phyloP scores from a whole-genome alignment of 2,888 invertebrate species.

The Drosophila falleni region DNA sequence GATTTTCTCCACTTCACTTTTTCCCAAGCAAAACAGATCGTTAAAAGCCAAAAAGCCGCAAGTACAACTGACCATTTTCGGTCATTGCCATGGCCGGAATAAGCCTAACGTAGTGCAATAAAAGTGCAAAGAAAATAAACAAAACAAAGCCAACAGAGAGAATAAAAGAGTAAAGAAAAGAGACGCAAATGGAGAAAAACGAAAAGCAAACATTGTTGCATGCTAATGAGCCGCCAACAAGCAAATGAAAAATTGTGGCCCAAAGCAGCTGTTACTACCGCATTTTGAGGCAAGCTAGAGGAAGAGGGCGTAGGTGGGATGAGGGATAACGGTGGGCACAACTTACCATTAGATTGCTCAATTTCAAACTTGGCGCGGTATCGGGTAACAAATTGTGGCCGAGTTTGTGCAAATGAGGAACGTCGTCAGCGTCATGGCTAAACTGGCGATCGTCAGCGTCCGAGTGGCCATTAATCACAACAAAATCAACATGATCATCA shows the following conservation, averaged over 20 bases:
- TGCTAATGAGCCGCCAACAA: slow-evolving; percentile 73
- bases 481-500: slow-evolving; percentile 72
- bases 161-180: slow-evolving; percentile 14
- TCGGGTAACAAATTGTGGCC: slow-evolving; percentile 81
- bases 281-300: slow-evolving; percentile 34
- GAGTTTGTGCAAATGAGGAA: slow-evolving; percentile 61
- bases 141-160: slow-evolving; percentile 19
- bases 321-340: slow-evolving; percentile 26
- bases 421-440: slow-evolving; percentile 32
- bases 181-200: slow-evolving; percentile 40
- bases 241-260: slow-evolving; percentile 56
- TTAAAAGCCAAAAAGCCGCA: slow-evolving; percentile 20
- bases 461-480: slow-evolving; percentile 72
- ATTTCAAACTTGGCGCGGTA: slow-evolving; percentile 85
- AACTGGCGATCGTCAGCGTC: slow-evolving; percentile 34
- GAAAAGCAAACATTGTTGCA: slow-evolving; percentile 56
- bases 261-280: slow-evolving; percentile 52
- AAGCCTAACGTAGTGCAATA: slow-evolving; percentile 13
- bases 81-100: slow-evolving; percentile 75
- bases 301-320: neutral
- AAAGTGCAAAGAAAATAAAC: slow-evolving; percentile 6
- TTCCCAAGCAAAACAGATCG: slow-evolving; percentile 38
- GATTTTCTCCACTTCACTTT: slow-evolving; percentile 34
- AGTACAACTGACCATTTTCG: slow-evolving; percentile 60
- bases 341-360: slow-evolving; percentile 86